Evolutionary conservation across 2,113 vertebrate species (phyloP), one percentile per base, ranked within the genome.

Genomic region (Nasalis larvatus): DNA sequence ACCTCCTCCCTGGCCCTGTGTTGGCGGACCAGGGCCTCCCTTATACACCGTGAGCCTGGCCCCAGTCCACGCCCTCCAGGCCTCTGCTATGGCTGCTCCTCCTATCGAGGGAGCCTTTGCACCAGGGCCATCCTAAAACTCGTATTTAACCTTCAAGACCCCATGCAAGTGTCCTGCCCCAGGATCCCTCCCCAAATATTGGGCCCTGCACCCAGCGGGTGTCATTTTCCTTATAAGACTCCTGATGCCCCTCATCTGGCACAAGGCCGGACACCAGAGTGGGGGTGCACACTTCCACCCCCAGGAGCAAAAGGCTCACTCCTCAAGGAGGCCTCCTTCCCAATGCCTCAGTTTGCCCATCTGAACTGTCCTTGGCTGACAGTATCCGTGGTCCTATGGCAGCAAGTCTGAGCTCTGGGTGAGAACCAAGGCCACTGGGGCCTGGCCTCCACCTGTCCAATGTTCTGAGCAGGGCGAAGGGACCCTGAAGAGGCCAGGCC

Each of bases 271-370:
- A 12, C 60, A 35, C 30, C 23, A 12, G 69, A 35, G 25, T 52
- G 11, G n/a, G n/a, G 18, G 74, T 32, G 1, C 42, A 71, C 25
- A 56, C 32, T 6, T 66, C 83, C 23, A 17, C 1, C 12, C 20
- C 37, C 3, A 1, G 3, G 40, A 42, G 8, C 0, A 0, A 40
- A 4, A 66, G 71, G 25, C 32, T 77, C 3, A 6, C 32, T 49
- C 35, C 40, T 73, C 63, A 37, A 40, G 49, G 37, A 95, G 40
- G 30, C 52, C 30, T 63, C 6, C 0, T 17, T 58, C 35, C 13
- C 6, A 1, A 6, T 13, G 35, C 32, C 35, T 89, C 30, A 12
- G 49, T 63, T 56, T 91, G 45, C 27, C 47, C 40, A 20, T 11
- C 23, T 25, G 27, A 69, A 56, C 73, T 1, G 1, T 42, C 80